Base-by-base conservation (phyloP, 2,797 vertebrate species). In the Falco concolor region DNA sequence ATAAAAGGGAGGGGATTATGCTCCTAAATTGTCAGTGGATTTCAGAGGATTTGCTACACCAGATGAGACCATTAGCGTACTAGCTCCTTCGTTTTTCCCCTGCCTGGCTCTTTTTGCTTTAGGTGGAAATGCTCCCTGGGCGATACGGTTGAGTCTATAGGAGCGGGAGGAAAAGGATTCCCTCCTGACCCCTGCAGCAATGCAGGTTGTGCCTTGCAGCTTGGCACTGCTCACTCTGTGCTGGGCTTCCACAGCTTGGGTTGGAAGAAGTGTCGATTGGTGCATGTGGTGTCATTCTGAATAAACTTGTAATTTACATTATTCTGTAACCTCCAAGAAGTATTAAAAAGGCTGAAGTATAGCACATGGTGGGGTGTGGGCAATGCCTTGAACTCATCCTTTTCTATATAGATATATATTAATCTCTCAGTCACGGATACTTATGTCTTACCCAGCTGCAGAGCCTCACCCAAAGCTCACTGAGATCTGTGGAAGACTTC, bases 1-100 rank as follows among this genome's bases (percentile, higher is more conserved):
- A 69, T 76, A 84, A 76, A 88, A 92, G 73, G 25, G 64, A 79
- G 44, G 50, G 63, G 78, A 95, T 96, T 95, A 90, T 9, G 57
- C 18, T 88, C 56, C 90, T 65, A 80, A 95, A 92, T 79, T 92
- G 89, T 87, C 76, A 56, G 61, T 93, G 92, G 92, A 86, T 96
- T 95, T 89, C 88, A 68, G 92, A 79, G 92, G 86, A 95, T 96
- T 95, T 95, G 84, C 76, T 73, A 56, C 59, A 86, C 68, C 84
- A 93, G 56, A 96, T 67, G 75, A 89, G 72, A 74, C 83, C 75
- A 40, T 92, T 89, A 90, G 76, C 59, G 49, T 75, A 38, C 59
- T 9, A 5, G 9, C 49, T 50, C 83, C 81, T 87, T 84, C 10
- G 1, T 92, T 95, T 94, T 95, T 81, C 90, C 81, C 53, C 75